These are phyloP conservation scores for Sphaerodactylus townsendi DNA, from an alignment of 2,113 vertebrate genomes.

Conservation along the genomic window DNA sequence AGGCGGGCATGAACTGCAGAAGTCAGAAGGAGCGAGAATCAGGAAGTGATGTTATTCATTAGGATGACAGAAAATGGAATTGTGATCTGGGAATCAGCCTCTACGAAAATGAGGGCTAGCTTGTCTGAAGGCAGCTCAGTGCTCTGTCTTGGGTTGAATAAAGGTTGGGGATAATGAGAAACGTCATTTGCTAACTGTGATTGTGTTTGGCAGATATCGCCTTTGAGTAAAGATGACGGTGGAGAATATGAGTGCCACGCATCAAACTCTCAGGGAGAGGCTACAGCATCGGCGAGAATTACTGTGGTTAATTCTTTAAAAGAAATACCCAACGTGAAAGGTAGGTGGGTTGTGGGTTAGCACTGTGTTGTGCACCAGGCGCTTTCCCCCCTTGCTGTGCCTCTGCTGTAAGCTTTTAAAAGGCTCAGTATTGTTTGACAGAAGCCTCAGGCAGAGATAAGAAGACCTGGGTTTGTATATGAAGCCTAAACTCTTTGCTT, in stretches of 20 bases:
- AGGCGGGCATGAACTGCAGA: background rate
- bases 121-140: background rate
- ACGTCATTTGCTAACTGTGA: background rate
- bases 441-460: background rate
- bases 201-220: slow-evolving; percentile 81
- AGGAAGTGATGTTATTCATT: background rate
- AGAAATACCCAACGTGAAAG: slow-evolving; percentile 81
- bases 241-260: slow-evolving; percentile 91
- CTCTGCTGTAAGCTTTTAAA: background rate
- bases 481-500: background rate
- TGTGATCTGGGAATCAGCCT: background rate
- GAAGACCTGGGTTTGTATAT: background rate
- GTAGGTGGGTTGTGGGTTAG: slow-evolving; percentile 72
- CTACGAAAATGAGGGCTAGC: background rate
- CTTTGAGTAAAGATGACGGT: slow-evolving; percentile 85
- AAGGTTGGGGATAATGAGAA: background rate
- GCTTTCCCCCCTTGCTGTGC: no score
- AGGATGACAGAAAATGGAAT: background rate
- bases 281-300: slow-evolving; percentile 83
- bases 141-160: no score
- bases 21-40: background rate
- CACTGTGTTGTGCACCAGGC: no score
- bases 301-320: slow-evolving; percentile 80
- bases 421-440: background rate
- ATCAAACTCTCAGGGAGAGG: slow-evolving; percentile 84